phyloP scores from a whole-genome alignment of 2,797 vertebrate species.

The Chrosomus eos region DNA sequence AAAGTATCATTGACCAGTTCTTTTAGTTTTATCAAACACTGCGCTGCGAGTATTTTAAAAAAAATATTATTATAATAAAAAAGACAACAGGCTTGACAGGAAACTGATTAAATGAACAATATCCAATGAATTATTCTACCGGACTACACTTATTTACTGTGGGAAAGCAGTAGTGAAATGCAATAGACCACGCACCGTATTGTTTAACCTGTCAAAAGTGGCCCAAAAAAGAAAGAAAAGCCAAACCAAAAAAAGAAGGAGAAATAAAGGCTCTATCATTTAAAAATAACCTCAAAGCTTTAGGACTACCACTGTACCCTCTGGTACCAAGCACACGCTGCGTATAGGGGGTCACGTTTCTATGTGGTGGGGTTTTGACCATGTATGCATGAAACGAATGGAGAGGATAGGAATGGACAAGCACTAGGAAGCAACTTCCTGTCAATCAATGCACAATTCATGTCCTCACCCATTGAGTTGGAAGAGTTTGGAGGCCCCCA shows the following conservation, averaged over 20 bases:
- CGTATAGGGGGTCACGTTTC: background rate
- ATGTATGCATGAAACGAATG: constrained; percentile 27
- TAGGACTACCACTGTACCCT: background rate
- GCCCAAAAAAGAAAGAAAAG: background rate
- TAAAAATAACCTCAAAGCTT: background rate
- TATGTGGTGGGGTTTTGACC: constrained; percentile 9
- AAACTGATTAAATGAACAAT: background rate
- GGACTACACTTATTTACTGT: background rate
- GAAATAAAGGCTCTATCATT: background rate
- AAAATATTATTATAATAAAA: background rate
- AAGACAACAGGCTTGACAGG: background rate
- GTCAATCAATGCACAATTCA: constrained; percentile 69
- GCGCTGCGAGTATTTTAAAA: background rate
- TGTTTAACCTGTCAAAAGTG: background rate
- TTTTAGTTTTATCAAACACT: background rate
- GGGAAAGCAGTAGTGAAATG: background rate
- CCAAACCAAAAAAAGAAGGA: background rate
- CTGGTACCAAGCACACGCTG: constrained; percentile 8
- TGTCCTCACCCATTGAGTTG: constrained; percentile 83
- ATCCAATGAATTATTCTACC: background rate
- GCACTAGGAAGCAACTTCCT: constrained; percentile 43
- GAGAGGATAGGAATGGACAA: constrained; percentile 42
- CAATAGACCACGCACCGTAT: background rate
- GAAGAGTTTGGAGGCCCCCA: constrained; percentile 81
- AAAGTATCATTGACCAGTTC: background rate